Evolutionary conservation across 1,140 invertebrate species (phyloP), one percentile per base, ranked within the genome.

Genomic region (Nasonia giraulti): DNA sequence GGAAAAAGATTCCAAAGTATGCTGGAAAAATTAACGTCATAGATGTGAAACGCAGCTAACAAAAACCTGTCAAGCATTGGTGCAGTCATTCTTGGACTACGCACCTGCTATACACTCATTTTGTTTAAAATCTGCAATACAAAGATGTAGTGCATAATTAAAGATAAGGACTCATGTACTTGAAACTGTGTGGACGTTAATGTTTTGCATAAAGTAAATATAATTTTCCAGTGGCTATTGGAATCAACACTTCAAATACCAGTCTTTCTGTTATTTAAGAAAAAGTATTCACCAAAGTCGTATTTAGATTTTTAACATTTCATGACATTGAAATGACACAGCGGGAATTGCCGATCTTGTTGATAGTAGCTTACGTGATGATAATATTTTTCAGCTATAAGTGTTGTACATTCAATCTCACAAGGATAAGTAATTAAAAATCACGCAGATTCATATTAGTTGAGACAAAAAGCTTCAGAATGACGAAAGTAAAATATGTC

Each of bases 401-500:
- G 20, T 20, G 5, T 62, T 17, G 14, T 50, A 50, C 12, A 6
- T 62, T 8, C 20, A 62, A n/a, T 62, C 14, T n/a, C 20, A 62
- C 6, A 3, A n/a, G 5, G 4, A 20, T 71, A 71, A 71, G 5
- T 31, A 71, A 2, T 71, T 27, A 2, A 71, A 14, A 12, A 31
- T 0, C 40, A 44, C 7, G 40, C 40, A 44, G 8, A 44, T 44
- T 8, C 5, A 8, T 8, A 44, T 44, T 44, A 44, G 40, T 44
- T 44, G 7, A 44, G 10, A 44, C 40, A 44, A 44, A 44, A 44
- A 44, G 8, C 5, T 44, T 47, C 40, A 69, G 14, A 66, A 71
- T 79, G 76, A 12, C 31, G 7, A 40, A 44, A 7, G 31, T 11
- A 2, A 78, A 89, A 77, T 95, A 94, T 84, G 91, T 93, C 0